Base-by-base conservation (phyloP, 2,797 vertebrate species). In the Echiichthys vipera region DNA sequence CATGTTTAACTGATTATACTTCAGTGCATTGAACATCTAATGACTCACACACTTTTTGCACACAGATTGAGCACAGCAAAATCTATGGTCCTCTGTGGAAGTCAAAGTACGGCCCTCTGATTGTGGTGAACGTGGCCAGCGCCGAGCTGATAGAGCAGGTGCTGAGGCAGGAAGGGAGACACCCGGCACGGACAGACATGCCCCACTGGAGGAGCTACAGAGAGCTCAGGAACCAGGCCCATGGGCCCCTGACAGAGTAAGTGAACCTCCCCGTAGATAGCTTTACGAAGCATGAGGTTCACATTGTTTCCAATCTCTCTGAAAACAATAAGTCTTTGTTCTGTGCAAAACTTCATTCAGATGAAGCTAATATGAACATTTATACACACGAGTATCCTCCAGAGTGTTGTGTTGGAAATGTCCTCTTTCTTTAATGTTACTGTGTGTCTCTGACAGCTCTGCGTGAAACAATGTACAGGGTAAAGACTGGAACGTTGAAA, bases 171-270 rank as follows among this genome's bases (percentile, higher is more conserved):
- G 95, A 95, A 74, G 95, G 95, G 2, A 90, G 77, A 5, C 77
- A 84, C 57, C 95, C 95, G 0, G 51, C 94, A 34, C 89, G 95
- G 13, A 65, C 90, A 0, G 88, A 95, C 77, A 95, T 96, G 95
- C 88, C 85, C 17, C 94, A 95, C 90, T 96, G 95, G 95, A 93
- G 94, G 79, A 53, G 14, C 29, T 95, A 95, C 90, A 77, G 95
- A 10, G 89, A 95, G 66, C 80, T 95, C 5, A 90, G 91, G 63
- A 92, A 93, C 67, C 90, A 94, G 25, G 92, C 95, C 49, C 85
- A 95, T 0, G 95, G 95, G 24, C 95, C 95, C 14, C 89, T 96
- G 50, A 95, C 94, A 5, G 94, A 92, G 95, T 96, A 65, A 92
- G 95, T 89, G 7, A n/a, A 10, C 5, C 6, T 6, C 27, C 5